phyloP scores from a whole-genome alignment of 1,140 invertebrate genomes.

The Campoletis sonorensis region DNA sequence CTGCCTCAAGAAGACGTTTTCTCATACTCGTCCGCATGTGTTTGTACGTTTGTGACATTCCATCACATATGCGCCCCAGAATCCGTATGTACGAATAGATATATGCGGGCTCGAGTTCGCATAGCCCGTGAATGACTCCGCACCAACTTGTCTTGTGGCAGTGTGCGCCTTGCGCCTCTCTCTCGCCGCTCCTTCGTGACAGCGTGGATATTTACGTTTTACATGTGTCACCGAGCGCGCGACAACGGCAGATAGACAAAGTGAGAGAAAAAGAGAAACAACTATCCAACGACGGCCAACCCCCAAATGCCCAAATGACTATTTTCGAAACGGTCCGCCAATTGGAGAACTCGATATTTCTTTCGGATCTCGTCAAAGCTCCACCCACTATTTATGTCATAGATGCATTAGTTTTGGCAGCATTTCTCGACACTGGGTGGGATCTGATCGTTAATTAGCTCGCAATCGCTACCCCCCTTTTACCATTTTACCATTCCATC shows the following conservation, averaged over 20 bases:
- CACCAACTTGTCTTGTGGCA: background rate
- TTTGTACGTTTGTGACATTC: background rate
- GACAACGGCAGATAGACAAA: background rate
- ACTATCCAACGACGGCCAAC: constrained; percentile 47
- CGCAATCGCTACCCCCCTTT: too few species aligned
- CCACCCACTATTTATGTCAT: constrained; percentile 65
- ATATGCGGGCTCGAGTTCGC: constrained; percentile 28
- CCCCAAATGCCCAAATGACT: constrained; percentile 60
- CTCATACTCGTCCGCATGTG: constrained; percentile 11
- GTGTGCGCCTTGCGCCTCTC: constrained; percentile 46
- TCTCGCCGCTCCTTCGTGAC: too few species aligned
- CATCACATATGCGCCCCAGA: background rate
- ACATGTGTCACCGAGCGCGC: constrained; percentile 52
- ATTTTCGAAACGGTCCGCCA: constrained; percentile 71
- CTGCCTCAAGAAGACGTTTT: constrained; percentile 40
- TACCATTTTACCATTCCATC: constrained; percentile 44
- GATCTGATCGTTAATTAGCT: constrained; percentile 66
- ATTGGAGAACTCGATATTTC: constrained; percentile 63
- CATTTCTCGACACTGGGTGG: constrained; percentile 61
- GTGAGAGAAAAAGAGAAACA: constrained; percentile 7
- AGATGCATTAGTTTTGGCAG: constrained; percentile 59
- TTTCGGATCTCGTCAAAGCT: constrained; percentile 58
- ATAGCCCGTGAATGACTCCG: constrained; percentile 18
- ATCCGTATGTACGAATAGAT: too few species aligned
- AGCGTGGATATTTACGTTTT: constrained; percentile 59